phyloP scores from a whole-genome alignment of 1,140 invertebrate genomes.

The Coenobita brevimanus region DNA sequence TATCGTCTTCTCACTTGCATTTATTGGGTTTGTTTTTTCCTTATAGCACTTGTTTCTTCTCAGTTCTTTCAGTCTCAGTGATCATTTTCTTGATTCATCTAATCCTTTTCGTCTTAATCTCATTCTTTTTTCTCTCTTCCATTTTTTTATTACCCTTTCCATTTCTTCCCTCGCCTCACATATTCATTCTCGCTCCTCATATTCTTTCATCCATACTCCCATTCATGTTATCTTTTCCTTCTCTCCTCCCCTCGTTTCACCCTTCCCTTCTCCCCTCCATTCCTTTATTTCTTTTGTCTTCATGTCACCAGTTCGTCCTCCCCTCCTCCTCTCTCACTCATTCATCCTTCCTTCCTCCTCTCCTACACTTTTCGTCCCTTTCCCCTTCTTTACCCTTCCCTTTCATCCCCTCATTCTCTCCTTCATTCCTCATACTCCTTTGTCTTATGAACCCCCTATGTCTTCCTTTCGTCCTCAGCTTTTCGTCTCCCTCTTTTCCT shows the following conservation, averaged over 20 bases:
- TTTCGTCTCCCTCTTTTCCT: neutral
- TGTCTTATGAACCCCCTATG: neutral
- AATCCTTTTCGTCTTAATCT: neutral
- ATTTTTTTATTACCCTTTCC: neutral
- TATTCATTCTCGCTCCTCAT: neutral
- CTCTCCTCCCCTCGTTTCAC: neutral
- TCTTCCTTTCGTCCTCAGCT: neutral
- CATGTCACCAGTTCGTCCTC: too few species aligned
- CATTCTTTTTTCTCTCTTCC: neutral
- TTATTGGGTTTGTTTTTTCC: too few species aligned
- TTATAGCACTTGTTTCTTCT: too few species aligned
- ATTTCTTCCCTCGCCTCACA: neutral
- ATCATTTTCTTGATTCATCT: too few species aligned
- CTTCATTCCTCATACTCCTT: too few species aligned
- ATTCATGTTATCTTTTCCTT: neutral
- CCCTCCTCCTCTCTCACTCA: neutral
- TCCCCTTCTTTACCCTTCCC: neutral
- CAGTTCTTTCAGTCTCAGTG: too few species aligned
- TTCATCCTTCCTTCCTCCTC: neutral
- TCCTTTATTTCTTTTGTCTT: neutral
- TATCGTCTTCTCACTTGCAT: too few species aligned
- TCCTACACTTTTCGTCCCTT: neutral
- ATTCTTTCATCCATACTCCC: neutral
- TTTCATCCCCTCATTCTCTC: constrained; percentile 5
- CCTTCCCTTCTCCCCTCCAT: neutral